Base-by-base conservation (phyloP, 2,888 invertebrate genomes). In the Hyppa rectilinea region DNA sequence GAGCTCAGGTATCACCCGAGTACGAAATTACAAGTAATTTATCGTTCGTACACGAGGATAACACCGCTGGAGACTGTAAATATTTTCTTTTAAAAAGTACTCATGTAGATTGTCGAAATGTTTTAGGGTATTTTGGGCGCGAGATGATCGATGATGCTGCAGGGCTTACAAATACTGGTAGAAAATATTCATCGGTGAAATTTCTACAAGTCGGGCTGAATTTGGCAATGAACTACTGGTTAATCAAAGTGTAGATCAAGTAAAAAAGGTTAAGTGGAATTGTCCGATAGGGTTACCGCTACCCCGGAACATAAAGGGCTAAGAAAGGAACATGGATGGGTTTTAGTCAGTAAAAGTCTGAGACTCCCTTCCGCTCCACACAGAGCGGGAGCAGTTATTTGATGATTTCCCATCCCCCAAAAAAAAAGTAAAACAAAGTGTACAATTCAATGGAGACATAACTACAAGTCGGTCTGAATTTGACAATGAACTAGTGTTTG, bases 21-120 rank as follows among this genome's bases (percentile, higher is more conserved):
- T 93, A 93, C 95, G 89, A 95, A 95, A 96, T 96, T 95, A 95
- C 95, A 88, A 91, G 94, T 95, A 94, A 96, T 96, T 96, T 96
- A 95, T 96, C 95, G 93, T 90, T 87, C 87, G 92, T 92, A 91
- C 89, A 89, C 89, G 81, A 86, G 90, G 89, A 91, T 92, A 82
- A 92, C 92, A 90, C 86, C 87, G 89, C 85, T 87, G 87, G 87
- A 81, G 80, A 64, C 76, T 79, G 79, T 87, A 85, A 87, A 88
- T 86, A 87, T 87, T 89, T 88, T 86, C 82, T 83, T 85, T 80
- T 75, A 79, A 78, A 84, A 79, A 81, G 75, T 71, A 80, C 78
- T 81, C 79, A 64, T 84, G 87, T 83, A 84, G 82, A 86, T 86
- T 84, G 86, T 85, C 83, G 82, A 82, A 83, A 82, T 82, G 76